phyloP scores from a whole-genome alignment of 2,888 invertebrate genomes.

The Phragmatobia fuliginosa region DNA sequence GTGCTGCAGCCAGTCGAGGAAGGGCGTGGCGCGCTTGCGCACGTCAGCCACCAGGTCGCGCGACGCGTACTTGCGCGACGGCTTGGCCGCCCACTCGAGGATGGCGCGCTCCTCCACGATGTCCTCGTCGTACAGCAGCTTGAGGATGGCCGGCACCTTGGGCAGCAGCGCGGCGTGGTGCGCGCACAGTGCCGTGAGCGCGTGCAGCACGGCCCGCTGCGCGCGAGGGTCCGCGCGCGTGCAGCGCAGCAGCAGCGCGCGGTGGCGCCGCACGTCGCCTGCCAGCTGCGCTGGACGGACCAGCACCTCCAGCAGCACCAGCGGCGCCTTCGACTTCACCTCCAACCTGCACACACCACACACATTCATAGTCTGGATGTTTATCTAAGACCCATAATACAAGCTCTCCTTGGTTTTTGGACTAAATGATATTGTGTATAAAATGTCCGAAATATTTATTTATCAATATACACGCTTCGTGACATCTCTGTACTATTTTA shows the following conservation, averaged over 20 bases:
- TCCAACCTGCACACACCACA: slow-evolving; percentile 91
- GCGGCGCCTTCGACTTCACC: slow-evolving; percentile 96
- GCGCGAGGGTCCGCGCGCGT: slow-evolving; percentile 91
- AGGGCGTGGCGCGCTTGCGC: slow-evolving; percentile 95
- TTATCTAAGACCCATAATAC: too few relatives aligned
- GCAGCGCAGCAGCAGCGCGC: slow-evolving; percentile 85
- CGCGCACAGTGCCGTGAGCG: slow-evolving; percentile 96
- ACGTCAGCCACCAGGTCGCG: slow-evolving; percentile 97
- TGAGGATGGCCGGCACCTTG: slow-evolving; percentile 95
- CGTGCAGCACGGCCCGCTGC: slow-evolving; percentile 96
- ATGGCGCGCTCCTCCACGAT: slow-evolving; percentile 97
- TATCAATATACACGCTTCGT: too few relatives aligned
- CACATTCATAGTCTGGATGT: too few relatives aligned
- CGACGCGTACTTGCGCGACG: slow-evolving; percentile 97
- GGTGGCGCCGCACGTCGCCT: slow-evolving; percentile 91
- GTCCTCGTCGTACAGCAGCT: slow-evolving; percentile 97
- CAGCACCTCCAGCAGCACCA: slow-evolving; percentile 97
- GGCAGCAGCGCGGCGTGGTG: slow-evolving; percentile 93
- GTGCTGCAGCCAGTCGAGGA: slow-evolving; percentile 98
- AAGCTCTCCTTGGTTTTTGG: too few relatives aligned
- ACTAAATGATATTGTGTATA: too few relatives aligned
- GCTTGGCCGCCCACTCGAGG: slow-evolving; percentile 98
- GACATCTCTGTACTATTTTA: too few relatives aligned
- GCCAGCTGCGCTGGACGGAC: slow-evolving; percentile 89
- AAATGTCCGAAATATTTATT: too few relatives aligned